Percentiles rank a stretch among this genome's conserved stretches.
These are phyloP conservation scores for Pteronotus mesoamericanus DNA, from an alignment of 2,797 vertebrate genomes.

Conservation along the genomic window DNA sequence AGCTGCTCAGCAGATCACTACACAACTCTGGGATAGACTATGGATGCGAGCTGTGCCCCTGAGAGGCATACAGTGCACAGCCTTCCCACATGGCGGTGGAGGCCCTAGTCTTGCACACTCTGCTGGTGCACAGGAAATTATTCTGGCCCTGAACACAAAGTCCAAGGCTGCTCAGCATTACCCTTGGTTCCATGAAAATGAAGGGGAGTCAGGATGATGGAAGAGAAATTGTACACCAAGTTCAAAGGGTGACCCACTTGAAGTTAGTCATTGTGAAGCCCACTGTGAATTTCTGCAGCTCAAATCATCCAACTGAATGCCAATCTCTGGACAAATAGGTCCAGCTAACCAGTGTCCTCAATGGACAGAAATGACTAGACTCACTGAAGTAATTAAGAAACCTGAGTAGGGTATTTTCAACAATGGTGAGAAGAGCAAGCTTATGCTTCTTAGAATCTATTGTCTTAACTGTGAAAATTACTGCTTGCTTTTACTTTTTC, in stretches of 20 bases:
- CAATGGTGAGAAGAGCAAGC: slow-evolving; percentile 29
- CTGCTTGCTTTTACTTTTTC: slow-evolving; percentile 6
- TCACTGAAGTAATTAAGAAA: slow-evolving; percentile 37
- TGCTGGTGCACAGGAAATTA: neutral
- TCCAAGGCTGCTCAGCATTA: neutral
- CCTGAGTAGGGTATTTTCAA: slow-evolving; percentile 28
- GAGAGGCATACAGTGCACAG: neutral
- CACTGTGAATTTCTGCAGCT: neutral
- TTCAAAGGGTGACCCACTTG: neutral
- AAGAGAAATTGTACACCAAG: neutral
- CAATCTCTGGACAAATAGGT: slow-evolving; percentile 49
- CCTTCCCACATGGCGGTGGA: neutral
- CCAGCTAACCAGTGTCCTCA: slow-evolving; percentile 32
- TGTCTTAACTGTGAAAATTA: slow-evolving; percentile 27
- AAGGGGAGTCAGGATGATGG: neutral
- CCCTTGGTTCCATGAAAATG: neutral
- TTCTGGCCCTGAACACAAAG: neutral
- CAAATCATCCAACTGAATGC: slow-evolving; percentile 27
- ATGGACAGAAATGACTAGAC: neutral
- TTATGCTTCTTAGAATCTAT: slow-evolving; percentile 61
- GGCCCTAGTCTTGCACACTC: neutral
- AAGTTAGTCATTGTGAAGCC: neutral
- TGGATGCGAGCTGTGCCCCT: neutral
- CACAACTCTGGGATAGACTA: neutral
- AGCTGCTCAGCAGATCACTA: neutral